Percentiles rank a stretch among this genome's conserved stretches.
Evolutionary conservation across 2,113 vertebrate genomes (phyloP).

Genomic region (Tringa solitaria): DNA sequence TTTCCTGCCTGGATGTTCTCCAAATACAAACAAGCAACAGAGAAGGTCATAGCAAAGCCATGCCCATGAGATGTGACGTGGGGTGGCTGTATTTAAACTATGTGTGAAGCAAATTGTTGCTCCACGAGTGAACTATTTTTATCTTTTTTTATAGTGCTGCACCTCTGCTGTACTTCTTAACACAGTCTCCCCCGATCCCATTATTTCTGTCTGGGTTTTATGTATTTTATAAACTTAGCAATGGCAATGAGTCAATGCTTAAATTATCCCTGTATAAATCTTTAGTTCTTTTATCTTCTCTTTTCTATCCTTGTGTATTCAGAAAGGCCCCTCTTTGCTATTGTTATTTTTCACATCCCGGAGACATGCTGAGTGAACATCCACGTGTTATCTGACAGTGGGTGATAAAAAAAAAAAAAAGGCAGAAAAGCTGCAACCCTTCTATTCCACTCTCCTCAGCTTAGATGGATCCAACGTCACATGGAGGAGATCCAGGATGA

Average conservation of each 20-base stretch:
- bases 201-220: slow-evolving; percentile 13
- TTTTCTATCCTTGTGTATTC: not conserved
- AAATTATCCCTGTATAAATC: slow-evolving; percentile 8
- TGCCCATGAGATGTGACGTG: not conserved
- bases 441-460: not conserved
- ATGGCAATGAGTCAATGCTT: slow-evolving; percentile 35
- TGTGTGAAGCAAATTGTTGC: not conserved
- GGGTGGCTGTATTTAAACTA: not conserved
- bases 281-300: not conserved
- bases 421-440: not conserved
- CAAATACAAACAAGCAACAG: not conserved
- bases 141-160: not conserved
- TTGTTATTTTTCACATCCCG: slow-evolving; percentile 15
- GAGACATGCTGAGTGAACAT: not conserved
- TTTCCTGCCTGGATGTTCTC: not conserved
- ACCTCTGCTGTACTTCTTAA: not conserved
- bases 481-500: slow-evolving; percentile 55
- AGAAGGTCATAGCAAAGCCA: not conserved
- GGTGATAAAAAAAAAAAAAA: not conserved
- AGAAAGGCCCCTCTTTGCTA: not conserved
- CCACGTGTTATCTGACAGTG: not conserved
- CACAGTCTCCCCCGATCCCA: not conserved
- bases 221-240: slow-evolving; percentile 11
- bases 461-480: slow-evolving; percentile 1
- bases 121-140: not conserved